Percentiles rank a stretch among this genome's conserved stretches.
Conservation (phyloP, 2,888 invertebrate genomes). For the Dynastes grantii region DNA sequence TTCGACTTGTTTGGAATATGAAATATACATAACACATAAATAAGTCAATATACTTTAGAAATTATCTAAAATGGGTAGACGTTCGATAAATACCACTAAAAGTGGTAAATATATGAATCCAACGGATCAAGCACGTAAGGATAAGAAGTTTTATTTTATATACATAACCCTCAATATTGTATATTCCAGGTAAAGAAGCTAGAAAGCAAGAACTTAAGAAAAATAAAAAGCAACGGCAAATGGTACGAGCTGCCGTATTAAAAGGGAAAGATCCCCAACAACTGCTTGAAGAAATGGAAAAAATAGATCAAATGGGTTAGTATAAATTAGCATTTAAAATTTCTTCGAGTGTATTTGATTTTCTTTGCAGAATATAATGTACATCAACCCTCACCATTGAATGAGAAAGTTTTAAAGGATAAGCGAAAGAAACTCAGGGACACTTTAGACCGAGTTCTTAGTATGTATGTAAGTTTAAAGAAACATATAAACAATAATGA, state of each 20-base stretch:
- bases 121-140: conserved; percentile 98
- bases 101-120: conserved; percentile 99
- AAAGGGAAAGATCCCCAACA: conserved; percentile 98
- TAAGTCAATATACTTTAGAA: neutral
- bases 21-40: neutral
- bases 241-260: conserved; percentile 96
- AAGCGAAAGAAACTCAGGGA: conserved; percentile 96
- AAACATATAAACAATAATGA: conserved; percentile 20
- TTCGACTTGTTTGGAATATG: neutral
- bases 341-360: neutral
- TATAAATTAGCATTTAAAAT: conserved; percentile 43
- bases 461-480: conserved; percentile 90
- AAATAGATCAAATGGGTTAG: conserved; percentile 98
- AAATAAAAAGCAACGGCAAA: conserved; percentile 96
- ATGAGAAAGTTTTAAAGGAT: conserved; percentile 97
- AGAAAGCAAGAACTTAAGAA: conserved; percentile 98
- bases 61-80: conserved; percentile 86
- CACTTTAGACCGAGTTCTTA: conserved; percentile 93
- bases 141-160: conserved; percentile 26
- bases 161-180: conserved; percentile 50
- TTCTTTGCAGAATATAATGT: conserved; percentile 88
- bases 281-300: conserved; percentile 95
- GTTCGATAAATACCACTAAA: conserved; percentile 99
- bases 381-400: conserved; percentile 92
- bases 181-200: conserved; percentile 90